Evolutionary conservation across 2,113 vertebrate species (phyloP).

Genomic region (Manacus vitellinus): DNA sequence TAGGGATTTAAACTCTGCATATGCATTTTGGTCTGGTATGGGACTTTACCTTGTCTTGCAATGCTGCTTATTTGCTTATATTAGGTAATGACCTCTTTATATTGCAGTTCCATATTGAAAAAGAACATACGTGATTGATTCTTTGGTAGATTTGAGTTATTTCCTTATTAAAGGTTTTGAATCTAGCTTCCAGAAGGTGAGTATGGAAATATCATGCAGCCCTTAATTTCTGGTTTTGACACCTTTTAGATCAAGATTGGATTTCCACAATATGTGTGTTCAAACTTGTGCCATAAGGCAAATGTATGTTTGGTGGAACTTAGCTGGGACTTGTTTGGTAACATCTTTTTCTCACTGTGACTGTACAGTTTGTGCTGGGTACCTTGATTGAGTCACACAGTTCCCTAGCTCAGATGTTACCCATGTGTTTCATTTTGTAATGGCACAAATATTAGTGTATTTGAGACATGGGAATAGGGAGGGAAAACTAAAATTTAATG

Average conservation of each 20-base stretch:
- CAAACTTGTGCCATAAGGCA: background rate
- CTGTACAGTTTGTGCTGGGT: background rate
- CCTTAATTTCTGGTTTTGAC: background rate
- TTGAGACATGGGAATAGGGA: background rate
- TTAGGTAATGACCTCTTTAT: background rate
- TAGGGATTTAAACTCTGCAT: background rate
- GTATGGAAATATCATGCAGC: background rate
- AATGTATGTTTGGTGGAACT: background rate
- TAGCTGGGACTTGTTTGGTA: background rate
- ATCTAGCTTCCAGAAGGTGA: background rate
- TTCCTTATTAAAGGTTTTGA: background rate
- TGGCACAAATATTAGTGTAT: background rate
- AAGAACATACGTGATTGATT: background rate
- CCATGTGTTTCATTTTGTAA: background rate
- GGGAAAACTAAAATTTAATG: background rate
- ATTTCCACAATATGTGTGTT: background rate
- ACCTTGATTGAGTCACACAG: background rate
- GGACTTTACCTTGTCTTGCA: background rate
- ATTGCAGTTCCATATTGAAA: background rate
- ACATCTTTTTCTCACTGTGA: background rate
- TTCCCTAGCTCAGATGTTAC: background rate
- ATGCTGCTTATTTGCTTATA: background rate
- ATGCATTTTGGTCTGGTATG: background rate
- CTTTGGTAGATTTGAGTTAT: background rate
- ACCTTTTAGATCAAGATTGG: background rate